phyloP scores from a whole-genome alignment of 2,888 invertebrate genomes.

The Cryptus viduatorius region DNA sequence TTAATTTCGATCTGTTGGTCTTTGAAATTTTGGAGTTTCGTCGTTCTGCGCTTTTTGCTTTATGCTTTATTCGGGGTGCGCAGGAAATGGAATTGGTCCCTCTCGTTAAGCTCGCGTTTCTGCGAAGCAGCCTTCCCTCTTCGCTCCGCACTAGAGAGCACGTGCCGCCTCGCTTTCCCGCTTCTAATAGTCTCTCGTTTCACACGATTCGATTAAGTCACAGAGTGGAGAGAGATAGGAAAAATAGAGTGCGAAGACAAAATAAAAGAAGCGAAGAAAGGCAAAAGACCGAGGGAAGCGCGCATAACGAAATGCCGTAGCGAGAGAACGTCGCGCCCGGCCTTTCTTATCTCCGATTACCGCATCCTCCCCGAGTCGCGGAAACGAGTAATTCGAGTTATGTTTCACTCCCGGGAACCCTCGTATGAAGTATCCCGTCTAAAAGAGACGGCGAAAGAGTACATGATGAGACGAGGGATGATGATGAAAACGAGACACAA shows the following conservation, averaged over 20 bases:
- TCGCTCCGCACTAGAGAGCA: constrained; percentile 30
- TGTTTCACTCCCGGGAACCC: constrained; percentile 49
- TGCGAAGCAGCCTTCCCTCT: background rate
- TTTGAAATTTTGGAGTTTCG: background rate
- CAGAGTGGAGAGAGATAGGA: constrained; percentile 16
- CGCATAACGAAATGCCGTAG: constrained; percentile 51
- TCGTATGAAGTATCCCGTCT: constrained; percentile 30
- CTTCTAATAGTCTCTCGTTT: constrained; percentile 63
- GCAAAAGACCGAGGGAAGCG: background rate
- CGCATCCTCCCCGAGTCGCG: constrained; percentile 73
- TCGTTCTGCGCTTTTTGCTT: background rate
- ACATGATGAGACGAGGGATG: constrained; percentile 59
- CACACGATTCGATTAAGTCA: constrained; percentile 65
- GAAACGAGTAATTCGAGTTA: constrained; percentile 62
- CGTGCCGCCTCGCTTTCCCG: constrained; percentile 51
- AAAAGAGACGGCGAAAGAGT: constrained; percentile 27
- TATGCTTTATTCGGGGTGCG: constrained; percentile 9
- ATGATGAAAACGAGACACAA: constrained; percentile 59
- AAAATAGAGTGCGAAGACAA: background rate
- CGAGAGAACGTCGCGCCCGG: constrained; percentile 15
- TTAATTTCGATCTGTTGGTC: background rate
- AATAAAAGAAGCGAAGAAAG: background rate
- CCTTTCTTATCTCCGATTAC: constrained; percentile 72
- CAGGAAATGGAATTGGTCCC: constrained; percentile 33
- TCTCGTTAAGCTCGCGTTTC: constrained; percentile 56